Evolutionary conservation across 2,888 invertebrate genomes (phyloP).

Genomic region (Cerastoderma edule): DNA sequence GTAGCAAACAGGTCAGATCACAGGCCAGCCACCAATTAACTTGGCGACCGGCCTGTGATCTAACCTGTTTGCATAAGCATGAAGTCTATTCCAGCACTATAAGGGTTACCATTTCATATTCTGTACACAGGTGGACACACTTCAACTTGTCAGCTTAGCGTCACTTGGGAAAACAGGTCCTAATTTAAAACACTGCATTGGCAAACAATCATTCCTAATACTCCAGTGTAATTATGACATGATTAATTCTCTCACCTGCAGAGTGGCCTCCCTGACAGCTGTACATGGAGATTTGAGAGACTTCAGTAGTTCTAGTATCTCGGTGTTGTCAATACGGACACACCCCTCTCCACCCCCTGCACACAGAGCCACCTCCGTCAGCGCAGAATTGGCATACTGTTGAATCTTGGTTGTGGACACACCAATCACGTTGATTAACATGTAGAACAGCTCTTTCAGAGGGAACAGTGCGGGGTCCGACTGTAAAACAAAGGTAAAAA

Average conservation of each 20-base stretch:
- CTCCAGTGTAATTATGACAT: too few relatives aligned
- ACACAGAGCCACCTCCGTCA: slow-evolving; percentile 91
- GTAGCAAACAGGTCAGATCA: too few relatives aligned
- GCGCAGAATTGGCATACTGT: slow-evolving; percentile 90
- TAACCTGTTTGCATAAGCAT: too few relatives aligned
- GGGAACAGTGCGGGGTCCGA: slow-evolving; percentile 92
- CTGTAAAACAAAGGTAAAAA: slow-evolving; percentile 62
- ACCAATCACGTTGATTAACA: slow-evolving; percentile 86
- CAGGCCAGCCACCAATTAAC: too few relatives aligned
- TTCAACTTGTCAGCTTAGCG: too few relatives aligned
- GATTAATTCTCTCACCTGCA: slow-evolving; percentile 85
- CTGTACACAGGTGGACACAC: too few relatives aligned
- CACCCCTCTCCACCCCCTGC: slow-evolving; percentile 89
- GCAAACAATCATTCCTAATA: too few relatives aligned
- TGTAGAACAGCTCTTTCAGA: slow-evolving; percentile 91
- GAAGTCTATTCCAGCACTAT: too few relatives aligned
- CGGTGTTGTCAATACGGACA: slow-evolving; percentile 87
- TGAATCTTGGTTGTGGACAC: slow-evolving; percentile 84
- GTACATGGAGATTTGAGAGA: slow-evolving; percentile 90
- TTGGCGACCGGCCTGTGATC: too few relatives aligned
- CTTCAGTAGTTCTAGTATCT: slow-evolving; percentile 90
- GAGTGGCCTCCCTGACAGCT: slow-evolving; percentile 91
- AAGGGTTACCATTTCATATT: too few relatives aligned
- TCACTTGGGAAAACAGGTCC: too few relatives aligned
- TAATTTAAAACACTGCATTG: too few relatives aligned